These are phyloP conservation scores for Drosophila multiciliata DNA, from an alignment of 2,888 invertebrate genomes.

Conservation along the genomic window DNA sequence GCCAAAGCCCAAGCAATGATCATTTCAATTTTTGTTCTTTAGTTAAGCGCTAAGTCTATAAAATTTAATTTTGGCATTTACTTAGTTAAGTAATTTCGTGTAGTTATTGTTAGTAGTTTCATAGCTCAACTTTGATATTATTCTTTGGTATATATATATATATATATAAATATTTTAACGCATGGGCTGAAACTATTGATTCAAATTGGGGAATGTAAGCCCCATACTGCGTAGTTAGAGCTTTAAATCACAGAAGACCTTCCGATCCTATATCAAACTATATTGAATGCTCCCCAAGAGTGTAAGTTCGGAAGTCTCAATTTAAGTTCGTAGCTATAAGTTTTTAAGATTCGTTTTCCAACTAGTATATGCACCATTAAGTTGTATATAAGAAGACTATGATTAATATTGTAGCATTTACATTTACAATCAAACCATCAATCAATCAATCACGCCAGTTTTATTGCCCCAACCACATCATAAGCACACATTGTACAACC, in stretches of 20 bases:
- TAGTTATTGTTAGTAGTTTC: conserved; percentile 37
- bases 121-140: conserved; percentile 17
- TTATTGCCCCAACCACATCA: conserved; percentile 13
- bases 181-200: conserved; percentile 29
- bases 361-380: conserved; percentile 9
- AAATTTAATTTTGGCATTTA: conserved; percentile 5
- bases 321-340: conserved; percentile 29
- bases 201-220: conserved; percentile 5
- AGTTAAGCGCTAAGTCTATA: conserved; percentile 40
- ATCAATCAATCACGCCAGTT: conserved; percentile 43
- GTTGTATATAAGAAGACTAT: conserved; percentile 20
- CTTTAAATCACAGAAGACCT: conserved; percentile 4
- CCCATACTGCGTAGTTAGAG: conserved; percentile 3
- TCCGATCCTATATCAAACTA: neutral
- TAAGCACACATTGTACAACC: conserved; percentile 15
- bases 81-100: conserved; percentile 37
- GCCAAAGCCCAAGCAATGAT: conserved; percentile 23
- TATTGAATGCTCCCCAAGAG: neutral
- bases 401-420: conserved; percentile 25
- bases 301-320: conserved; percentile 1
- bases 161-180: conserved; percentile 9
- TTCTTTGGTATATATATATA: neutral
- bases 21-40: conserved; percentile 47
- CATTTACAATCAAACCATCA: conserved; percentile 28
- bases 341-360: conserved; percentile 22